Conservation (phyloP, 2,888 invertebrate genomes). For the Drosophila cognata region DNA sequence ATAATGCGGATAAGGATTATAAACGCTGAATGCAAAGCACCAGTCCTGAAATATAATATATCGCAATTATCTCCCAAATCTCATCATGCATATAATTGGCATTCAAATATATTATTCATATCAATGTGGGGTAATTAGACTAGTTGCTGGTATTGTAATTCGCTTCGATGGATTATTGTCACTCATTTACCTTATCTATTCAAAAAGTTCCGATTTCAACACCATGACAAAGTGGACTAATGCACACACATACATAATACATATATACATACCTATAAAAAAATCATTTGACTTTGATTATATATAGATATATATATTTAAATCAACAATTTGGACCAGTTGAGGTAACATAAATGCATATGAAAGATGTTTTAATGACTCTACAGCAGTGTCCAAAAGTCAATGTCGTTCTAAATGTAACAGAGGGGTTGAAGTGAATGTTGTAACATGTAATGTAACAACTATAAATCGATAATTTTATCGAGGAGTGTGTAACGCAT, state of each 20-base stretch:
- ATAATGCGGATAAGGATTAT: conserved; percentile 76
- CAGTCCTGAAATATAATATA: conserved; percentile 71
- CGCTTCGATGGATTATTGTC: conserved; percentile 74
- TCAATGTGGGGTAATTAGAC: conserved; percentile 73
- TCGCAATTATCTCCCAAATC: conserved; percentile 79
- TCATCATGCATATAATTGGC: conserved; percentile 80
- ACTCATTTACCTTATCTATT: conserved; percentile 24
- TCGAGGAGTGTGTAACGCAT: neutral
- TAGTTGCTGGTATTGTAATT: conserved; percentile 76
- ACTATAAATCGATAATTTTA: neutral
- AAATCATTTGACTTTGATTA: neutral
- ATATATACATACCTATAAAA: neutral
- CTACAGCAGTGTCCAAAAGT: neutral
- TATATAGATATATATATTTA: neutral
- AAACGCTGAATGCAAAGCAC: conserved; percentile 26
- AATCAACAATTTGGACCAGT: neutral
- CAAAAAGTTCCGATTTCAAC: neutral
- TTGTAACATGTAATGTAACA: no score
- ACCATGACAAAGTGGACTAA: neutral
- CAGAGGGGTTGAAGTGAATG: no score
- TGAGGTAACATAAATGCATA: neutral
- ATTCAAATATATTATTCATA: conserved; percentile 65
- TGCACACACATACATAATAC: neutral
- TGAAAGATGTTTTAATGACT: neutral
- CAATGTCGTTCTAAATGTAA: no score